Percentiles rank a stretch among this genome's conserved stretches.
These are phyloP conservation scores for Yponomeuta sedellus DNA, from an alignment of 2,888 invertebrate species.

Conservation along the genomic window DNA sequence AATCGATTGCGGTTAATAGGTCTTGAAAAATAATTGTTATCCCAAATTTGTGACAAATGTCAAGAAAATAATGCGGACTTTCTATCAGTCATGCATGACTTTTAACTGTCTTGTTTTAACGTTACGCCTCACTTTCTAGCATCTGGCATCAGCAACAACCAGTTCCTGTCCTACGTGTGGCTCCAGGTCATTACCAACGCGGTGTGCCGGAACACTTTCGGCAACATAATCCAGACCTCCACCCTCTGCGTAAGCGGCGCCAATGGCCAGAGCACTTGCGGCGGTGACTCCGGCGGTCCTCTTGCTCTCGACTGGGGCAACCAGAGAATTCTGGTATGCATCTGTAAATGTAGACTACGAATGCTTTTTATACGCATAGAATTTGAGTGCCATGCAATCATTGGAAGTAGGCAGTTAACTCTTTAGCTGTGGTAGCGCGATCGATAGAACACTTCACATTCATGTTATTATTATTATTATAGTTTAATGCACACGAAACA, in stretches of 20 bases:
- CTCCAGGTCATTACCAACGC: constrained; percentile 30
- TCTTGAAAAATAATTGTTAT: not conserved
- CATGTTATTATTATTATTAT: no score
- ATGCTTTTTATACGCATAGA: not conserved
- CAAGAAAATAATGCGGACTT: no score
- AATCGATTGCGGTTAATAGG: not conserved
- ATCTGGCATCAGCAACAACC: constrained; percentile 5
- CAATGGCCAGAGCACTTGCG: constrained; percentile 41
- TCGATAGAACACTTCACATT: no score
- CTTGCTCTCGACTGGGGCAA: constrained; percentile 17
- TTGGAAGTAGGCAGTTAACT: not conserved
- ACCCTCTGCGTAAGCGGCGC: constrained; percentile 43
- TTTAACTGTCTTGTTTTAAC: not conserved
- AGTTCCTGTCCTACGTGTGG: constrained; percentile 16
- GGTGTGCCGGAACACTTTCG: constrained; percentile 36
- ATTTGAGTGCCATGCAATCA: not conserved
- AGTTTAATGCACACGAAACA: no score
- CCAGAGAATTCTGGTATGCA: constrained; percentile 5
- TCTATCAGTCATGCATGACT: no score
- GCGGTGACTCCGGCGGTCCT: constrained; percentile 29
- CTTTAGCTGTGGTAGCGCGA: not conserved
- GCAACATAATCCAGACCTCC: constrained; percentile 31
- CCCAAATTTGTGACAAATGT: not conserved
- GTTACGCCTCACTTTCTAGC: not conserved
- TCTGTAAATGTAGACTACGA: not conserved